phyloP scores from a whole-genome alignment of 2,797 vertebrate genomes.

The Coregonus suidteri region DNA sequence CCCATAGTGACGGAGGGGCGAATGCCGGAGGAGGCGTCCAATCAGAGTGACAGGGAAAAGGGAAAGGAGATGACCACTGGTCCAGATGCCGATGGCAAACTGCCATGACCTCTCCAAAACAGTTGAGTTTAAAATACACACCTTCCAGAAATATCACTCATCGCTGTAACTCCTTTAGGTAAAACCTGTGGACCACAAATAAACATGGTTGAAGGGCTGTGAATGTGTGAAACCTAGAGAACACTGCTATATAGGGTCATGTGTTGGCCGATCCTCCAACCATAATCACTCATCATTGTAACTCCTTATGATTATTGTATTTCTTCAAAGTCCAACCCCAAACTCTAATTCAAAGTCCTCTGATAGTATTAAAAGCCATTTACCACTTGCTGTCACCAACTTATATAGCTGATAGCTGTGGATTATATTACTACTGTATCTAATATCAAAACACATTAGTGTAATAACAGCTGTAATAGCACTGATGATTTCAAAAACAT shows the following conservation, averaged over 20 bases:
- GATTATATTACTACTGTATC: neutral
- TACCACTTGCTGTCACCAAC: neutral
- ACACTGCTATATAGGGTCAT: conserved; percentile 33
- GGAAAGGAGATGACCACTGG: conserved; percentile 61
- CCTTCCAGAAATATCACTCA: conserved; percentile 83
- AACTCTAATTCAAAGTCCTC: neutral
- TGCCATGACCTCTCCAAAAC: conserved; percentile 65
- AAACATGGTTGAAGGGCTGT: conserved; percentile 45
- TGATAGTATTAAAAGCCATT: neutral
- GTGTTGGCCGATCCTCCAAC: neutral
- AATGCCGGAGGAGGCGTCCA: neutral
- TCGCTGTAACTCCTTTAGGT: conserved; percentile 80
- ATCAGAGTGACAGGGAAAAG: conserved; percentile 21
- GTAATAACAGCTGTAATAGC: neutral
- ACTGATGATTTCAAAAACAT: neutral
- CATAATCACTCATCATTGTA: conserved; percentile 6
- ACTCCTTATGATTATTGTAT: neutral
- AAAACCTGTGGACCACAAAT: conserved; percentile 71
- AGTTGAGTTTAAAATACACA: conserved; percentile 72
- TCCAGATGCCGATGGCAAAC: conserved; percentile 67
- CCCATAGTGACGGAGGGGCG: conserved; percentile 17
- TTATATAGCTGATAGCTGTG: neutral
- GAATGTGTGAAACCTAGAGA: conserved; percentile 22
- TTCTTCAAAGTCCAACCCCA: neutral
- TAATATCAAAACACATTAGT: neutral